These are phyloP conservation scores for Stenurella melanura DNA, from an alignment of 2,888 invertebrate species.

Conservation along the genomic window DNA sequence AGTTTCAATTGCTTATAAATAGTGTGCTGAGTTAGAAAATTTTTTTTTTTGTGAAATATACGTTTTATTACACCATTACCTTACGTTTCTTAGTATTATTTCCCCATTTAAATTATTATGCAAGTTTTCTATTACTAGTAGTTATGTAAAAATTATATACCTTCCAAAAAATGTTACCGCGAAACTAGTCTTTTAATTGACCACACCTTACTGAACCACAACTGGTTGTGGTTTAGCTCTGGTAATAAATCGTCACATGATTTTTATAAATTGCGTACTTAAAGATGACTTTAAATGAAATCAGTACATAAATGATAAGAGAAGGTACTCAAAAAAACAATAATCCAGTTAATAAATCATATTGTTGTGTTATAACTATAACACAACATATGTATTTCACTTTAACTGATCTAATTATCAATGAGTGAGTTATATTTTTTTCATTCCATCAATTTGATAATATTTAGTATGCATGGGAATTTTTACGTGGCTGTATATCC, in stretches of 20 bases:
- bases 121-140: too few species aligned
- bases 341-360: neutral
- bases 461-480: neutral
- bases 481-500: neutral
- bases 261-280: slow-evolving; percentile 51
- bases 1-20: too few species aligned
- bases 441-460: neutral
- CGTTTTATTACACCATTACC: too few species aligned
- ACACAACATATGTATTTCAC: neutral
- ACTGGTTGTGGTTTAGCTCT: slow-evolving; percentile 12
- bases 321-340: slow-evolving; percentile 32
- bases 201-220: slow-evolving; percentile 17
- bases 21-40: too few species aligned
- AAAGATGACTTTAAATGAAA: slow-evolving; percentile 50
- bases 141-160: too few species aligned
- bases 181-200: neutral
- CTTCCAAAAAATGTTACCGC: too few species aligned
- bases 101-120: too few species aligned
- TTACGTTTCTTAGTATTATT: too few species aligned
- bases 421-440: neutral
- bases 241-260: slow-evolving; percentile 48
- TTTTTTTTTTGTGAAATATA: too few species aligned
- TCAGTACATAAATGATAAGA: slow-evolving; percentile 45
- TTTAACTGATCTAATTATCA: slow-evolving; percentile 7
- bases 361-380: too few species aligned